Base-by-base conservation (phyloP, 2,113 vertebrate genomes). In the Hipposideros armiger region DNA sequence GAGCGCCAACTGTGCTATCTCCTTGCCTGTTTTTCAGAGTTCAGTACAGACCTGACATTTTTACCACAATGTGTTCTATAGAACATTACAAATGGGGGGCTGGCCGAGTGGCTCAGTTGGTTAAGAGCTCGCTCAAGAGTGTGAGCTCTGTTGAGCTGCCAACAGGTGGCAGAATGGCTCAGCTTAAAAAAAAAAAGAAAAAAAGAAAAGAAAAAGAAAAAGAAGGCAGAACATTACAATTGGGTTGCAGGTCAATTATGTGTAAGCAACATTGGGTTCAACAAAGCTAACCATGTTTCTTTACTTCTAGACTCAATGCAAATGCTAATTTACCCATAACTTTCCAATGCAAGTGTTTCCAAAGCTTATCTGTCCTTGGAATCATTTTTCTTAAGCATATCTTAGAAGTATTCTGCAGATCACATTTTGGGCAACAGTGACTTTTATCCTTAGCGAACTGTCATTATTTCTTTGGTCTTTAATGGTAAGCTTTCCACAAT, bases 401-500 rank as follows among this genome's bases (percentile, higher is more conserved):
- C 62, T 93, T 40, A 93, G 47, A 80, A 60, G 11, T 70, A 76
- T 84, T 70, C 26, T 85, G 6, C 16, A 90, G 70, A 90, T 88
- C 28, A 85, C 28, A 90, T 87, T 83, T 89, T 95, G 54, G 52
- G 52, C 40, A 90, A 81, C 5, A 45, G 1, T 94, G 88, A 86
- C 54, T 60, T 96, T 81, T 81, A 88, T 92, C 52, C 54, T 52
- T 58, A 45, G 76, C 72, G 28, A 90, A 87, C 40, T 95, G 36
- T 80, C 47, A 73, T 56, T 30, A 22, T 81, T 47, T 81, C 40
- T 87, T 82, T 62, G 67, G 54, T 77, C 60, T 91, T 88, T 80
- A 70, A 81, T 58, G 11, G 45, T 81, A 72, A 40, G 56, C 70
- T 89, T 96, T 30, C 42, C 15, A 36, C 60, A 94, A 16, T 70